Evolutionary conservation across 2,113 vertebrate species (phyloP), one percentile per base, ranked within the genome.

Genomic region (Sceloporus tristichus): DNA sequence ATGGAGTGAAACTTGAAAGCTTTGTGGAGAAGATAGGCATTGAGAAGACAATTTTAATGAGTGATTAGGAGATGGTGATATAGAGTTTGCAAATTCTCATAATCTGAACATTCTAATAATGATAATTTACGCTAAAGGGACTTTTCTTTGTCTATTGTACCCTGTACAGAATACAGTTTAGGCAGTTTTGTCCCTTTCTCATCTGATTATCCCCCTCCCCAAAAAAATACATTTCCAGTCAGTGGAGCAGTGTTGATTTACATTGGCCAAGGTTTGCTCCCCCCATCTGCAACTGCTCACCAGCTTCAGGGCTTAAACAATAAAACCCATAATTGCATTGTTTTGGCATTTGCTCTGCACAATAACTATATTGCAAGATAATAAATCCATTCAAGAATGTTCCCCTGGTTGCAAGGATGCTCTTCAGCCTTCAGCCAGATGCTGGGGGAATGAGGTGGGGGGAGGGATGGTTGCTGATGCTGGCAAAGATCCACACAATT

Each of bases 341-440:
- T 77, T 85, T 77, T 76, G 84, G 84, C 73, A 65, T 66, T 77
- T 77, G 34, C 38, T 85, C 62, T n/a, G 59, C 19, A 34, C 74
- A 74, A 34, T 85, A 82, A 59, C 83, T 85, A 40, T 85, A 75
- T 85, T 75, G 70, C 83, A 85, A 48, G 70, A 74, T 56, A 85
- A 85, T 77, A 85, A 77, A 85, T 65, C 73, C 56, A 65, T 85
- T 76, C 25, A 65, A 77, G 25, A 85, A 48, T 65, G 25, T 62
- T 65, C 40, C 73, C 84, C 56, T 65, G 73, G 56, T 65, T 77
- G 56, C 54, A 85, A 65, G 65, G 59, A 65, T 19, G 59, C 56
- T n/a, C 56, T 85, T 77, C 25, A 42, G 53, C 38, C 34, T 77
- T 42, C 56, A 9, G 19, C 23, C 84, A 85, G 84, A 85, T 77